phyloP scores from a whole-genome alignment of 2,888 invertebrate genomes.

The Cosmia trapezina region DNA sequence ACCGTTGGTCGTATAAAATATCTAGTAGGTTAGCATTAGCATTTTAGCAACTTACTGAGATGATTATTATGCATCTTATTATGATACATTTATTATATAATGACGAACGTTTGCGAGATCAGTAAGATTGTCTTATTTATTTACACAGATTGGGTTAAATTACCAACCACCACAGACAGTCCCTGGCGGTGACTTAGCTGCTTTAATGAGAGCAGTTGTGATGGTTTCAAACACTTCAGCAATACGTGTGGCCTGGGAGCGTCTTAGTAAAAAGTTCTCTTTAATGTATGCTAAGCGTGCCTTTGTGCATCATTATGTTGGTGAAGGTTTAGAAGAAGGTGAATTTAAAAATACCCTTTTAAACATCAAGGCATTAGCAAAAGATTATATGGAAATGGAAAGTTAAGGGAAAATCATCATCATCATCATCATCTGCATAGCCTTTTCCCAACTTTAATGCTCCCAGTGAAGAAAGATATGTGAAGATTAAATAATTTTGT shows the following conservation, averaged over 20 bases:
- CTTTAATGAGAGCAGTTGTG: conserved; percentile 94
- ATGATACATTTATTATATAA: background rate
- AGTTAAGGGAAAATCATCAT: conserved; percentile 69
- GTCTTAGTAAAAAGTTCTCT: conserved; percentile 94
- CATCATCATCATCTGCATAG: too few relatives aligned
- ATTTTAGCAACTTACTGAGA: background rate
- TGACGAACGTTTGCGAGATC: background rate
- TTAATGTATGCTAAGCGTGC: conserved; percentile 95
- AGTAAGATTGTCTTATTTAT: conserved; percentile 6
- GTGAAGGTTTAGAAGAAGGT: conserved; percentile 93
- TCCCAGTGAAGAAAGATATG: background rate
- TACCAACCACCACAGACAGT: conserved; percentile 94
- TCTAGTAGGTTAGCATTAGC: background rate
- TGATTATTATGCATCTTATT: too few relatives aligned
- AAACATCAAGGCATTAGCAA: conserved; percentile 91
- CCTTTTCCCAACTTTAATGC: too few relatives aligned
- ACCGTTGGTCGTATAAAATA: background rate
- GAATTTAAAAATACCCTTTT: conserved; percentile 91
- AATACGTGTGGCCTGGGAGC: conserved; percentile 95
- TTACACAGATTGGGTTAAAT: conserved; percentile 92
- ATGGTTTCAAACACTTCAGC: conserved; percentile 96
- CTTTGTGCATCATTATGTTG: conserved; percentile 96
- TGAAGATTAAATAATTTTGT: conserved; percentile 11
- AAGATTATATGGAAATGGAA: conserved; percentile 93
- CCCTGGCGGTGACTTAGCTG: conserved; percentile 94